A percentile compares a stretch with the other conserved stretches of the same genome.
These are phyloP conservation scores for Leucoptera coffeella DNA, from an alignment of 2,888 invertebrate genomes.

Conservation along the genomic window DNA sequence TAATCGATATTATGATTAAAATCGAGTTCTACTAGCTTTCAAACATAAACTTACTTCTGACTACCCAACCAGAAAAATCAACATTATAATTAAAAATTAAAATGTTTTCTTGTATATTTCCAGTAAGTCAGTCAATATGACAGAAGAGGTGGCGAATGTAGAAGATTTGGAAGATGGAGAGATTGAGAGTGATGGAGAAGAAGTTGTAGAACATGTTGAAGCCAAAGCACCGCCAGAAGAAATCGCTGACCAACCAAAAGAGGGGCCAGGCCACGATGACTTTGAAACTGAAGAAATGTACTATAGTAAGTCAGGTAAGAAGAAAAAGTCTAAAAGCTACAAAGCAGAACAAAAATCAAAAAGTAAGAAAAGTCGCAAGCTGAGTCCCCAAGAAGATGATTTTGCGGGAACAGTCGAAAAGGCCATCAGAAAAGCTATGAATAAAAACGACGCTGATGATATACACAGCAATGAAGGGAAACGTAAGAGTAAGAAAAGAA, in stretches of 20 bases:
- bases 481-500: constrained; percentile 50
- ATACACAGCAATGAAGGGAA: constrained; percentile 39
- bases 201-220: too few relatives aligned
- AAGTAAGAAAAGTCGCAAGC: constrained; percentile 40
- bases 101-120: constrained; percentile 16
- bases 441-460: constrained; percentile 54
- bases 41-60: too few relatives aligned
- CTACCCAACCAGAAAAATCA: not conserved
- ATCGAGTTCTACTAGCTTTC: too few relatives aligned
- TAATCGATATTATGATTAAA: too few relatives aligned
- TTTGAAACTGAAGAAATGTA: constrained; percentile 21
- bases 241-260: too few relatives aligned
- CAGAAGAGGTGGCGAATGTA: constrained; percentile 17
- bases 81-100: not conserved
- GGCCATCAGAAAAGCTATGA: constrained; percentile 68
- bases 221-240: too few relatives aligned
- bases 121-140: constrained; percentile 31
- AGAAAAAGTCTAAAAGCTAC: constrained; percentile 41
- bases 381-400: constrained; percentile 55
- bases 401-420: constrained; percentile 76
- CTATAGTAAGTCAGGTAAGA: constrained; percentile 42
- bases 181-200: constrained; percentile 62
- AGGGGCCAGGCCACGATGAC: too few relatives aligned
- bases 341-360: constrained; percentile 43
- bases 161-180: constrained; percentile 84